A percentile compares a stretch with the other conserved stretches of the same genome.
These are phyloP conservation scores for Elachura formosa DNA, from an alignment of 2,113 vertebrate species.

Conservation along the genomic window DNA sequence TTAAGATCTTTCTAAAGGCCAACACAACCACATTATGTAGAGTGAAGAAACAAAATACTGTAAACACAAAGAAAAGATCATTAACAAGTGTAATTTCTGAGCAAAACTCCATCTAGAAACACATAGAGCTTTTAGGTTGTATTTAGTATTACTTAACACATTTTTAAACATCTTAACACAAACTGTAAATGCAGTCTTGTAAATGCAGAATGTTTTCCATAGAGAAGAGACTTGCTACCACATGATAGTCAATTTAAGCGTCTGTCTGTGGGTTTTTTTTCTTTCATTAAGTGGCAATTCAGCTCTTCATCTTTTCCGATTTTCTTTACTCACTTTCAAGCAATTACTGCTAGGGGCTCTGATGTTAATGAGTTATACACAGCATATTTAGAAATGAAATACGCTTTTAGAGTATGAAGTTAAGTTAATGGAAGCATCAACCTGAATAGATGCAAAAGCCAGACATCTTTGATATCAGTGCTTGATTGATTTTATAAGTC, in stretches of 20 bases:
- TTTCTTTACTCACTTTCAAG: constrained; percentile 75
- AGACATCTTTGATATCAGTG: constrained; percentile 66
- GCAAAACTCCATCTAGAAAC: not conserved
- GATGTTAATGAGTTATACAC: constrained; percentile 78
- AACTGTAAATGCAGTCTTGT: constrained; percentile 46
- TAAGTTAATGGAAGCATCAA: constrained; percentile 73
- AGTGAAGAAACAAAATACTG: not conserved
- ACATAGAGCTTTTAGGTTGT: not conserved
- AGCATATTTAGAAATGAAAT: constrained; percentile 67
- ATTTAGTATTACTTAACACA: constrained; percentile 22
- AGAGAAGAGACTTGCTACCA: constrained; percentile 23
- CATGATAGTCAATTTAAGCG: constrained; percentile 65
- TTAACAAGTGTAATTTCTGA: not conserved
- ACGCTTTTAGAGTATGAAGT: constrained; percentile 69
- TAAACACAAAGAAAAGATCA: not conserved
- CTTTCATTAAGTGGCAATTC: constrained; percentile 79
- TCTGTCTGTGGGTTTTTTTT: constrained; percentile 56
- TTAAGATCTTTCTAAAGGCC: not conserved
- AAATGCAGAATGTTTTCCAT: constrained; percentile 53
- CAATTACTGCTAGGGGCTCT: constrained; percentile 75
- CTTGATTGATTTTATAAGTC: constrained; percentile 74
- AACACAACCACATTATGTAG: not conserved
- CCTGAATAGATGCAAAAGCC: constrained; percentile 64
- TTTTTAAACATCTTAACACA: constrained; percentile 27
- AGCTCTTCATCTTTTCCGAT: constrained; percentile 71